phyloP scores from a whole-genome alignment of 2,113 vertebrate genomes.

The Pterocles gutturalis region DNA sequence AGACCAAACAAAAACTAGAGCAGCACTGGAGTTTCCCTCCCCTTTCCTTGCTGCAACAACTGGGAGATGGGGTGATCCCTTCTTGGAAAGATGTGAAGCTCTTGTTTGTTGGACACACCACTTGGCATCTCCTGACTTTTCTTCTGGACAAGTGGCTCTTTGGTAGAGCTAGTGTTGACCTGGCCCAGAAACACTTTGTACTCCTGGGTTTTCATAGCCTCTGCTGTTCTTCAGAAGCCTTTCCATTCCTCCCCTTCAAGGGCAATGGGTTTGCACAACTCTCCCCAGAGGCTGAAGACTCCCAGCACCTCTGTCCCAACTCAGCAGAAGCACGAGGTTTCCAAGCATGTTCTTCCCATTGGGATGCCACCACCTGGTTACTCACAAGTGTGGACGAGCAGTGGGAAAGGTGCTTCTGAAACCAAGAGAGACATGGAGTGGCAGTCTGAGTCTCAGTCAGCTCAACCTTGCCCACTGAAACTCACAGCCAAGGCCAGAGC shows the following conservation, averaged over 20 bases:
- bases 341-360: background rate
- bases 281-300: background rate
- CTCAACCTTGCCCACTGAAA: background rate
- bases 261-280: background rate
- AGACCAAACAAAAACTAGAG: background rate
- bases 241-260: background rate
- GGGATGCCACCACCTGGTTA: background rate
- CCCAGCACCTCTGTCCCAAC: background rate
- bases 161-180: background rate
- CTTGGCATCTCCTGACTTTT: background rate
- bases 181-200: background rate
- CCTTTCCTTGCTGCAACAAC: background rate
- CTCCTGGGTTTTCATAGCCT: background rate
- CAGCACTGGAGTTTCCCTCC: background rate
- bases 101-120: background rate
- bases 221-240: background rate
- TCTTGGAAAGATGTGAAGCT: background rate
- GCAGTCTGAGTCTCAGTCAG: background rate
- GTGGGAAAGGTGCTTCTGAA: background rate
- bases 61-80: background rate
- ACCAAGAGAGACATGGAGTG: background rate
- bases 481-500: background rate
- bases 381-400: background rate
- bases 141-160: background rate
- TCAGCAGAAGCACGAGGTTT: background rate